These are phyloP conservation scores for Neostethus bicornis DNA, from an alignment of 2,797 vertebrate species.

Conservation along the genomic window DNA sequence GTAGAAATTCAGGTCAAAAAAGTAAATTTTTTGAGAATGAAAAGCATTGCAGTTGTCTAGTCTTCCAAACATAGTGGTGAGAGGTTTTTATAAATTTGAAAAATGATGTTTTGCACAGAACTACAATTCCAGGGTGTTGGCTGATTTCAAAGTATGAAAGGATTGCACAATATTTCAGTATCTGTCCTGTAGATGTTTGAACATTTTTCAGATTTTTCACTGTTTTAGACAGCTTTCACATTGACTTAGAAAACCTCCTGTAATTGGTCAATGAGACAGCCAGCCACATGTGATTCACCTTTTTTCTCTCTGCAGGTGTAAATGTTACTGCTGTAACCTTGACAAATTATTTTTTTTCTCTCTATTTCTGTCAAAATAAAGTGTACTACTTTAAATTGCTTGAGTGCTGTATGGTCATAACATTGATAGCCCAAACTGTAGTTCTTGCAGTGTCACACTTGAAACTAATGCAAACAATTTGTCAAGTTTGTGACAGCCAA, in stretches of 20 bases:
- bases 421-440: conserved; percentile 17
- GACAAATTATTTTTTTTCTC: neutral
- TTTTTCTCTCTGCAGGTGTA: neutral
- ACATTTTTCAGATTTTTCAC: neutral
- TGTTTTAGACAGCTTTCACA: neutral
- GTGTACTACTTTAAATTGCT: conserved; percentile 3
- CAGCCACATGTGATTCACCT: neutral
- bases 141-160: neutral
- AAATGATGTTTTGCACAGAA: neutral
- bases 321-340: neutral
- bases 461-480: conserved; percentile 32
- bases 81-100: neutral
- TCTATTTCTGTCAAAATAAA: neutral
- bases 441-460: conserved; percentile 26
- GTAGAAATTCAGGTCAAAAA: neutral
- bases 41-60: neutral
- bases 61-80: neutral
- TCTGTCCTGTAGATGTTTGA: neutral
- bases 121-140: neutral
- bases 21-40: neutral
- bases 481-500: conserved; percentile 32
- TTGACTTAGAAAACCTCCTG: neutral
- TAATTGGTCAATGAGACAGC: neutral
- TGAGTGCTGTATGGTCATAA: conserved; percentile 15
- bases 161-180: neutral